Percentiles rank a stretch among this genome's conserved stretches.
Evolutionary conservation across 2,797 vertebrate genomes (phyloP).

Genomic region (Hirundo rustica): DNA sequence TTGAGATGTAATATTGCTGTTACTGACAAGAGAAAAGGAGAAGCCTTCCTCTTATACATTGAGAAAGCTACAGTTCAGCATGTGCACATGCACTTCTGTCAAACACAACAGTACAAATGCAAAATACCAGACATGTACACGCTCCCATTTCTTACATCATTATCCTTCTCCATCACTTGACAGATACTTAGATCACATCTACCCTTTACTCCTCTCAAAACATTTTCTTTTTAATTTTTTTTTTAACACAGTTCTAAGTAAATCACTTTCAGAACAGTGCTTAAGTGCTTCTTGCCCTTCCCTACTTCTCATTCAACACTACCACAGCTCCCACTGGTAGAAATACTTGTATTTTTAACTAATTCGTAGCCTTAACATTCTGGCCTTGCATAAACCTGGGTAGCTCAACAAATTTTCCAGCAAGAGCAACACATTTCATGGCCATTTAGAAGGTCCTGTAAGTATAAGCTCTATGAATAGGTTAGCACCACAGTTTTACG

Average conservation of each 20-base stretch:
- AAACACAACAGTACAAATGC: neutral
- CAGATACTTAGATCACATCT: neutral
- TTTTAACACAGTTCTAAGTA: neutral
- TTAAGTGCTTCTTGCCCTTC: neutral
- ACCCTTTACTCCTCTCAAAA: neutral
- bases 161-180: neutral
- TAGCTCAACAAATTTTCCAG: neutral
- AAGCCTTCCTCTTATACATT: neutral
- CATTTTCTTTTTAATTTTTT: neutral
- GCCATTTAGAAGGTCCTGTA: neutral
- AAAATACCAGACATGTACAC: neutral
- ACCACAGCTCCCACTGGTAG: neutral
- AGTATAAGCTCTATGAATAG: neutral
- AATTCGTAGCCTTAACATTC: neutral
- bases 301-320: neutral
- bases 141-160: neutral
- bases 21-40: neutral
- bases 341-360: neutral
- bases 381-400: neutral
- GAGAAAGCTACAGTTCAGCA: neutral
- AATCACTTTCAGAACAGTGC: neutral
- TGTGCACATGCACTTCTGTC: slow-evolving; percentile 2
- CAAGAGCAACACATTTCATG: neutral
- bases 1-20: neutral
- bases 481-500: neutral